phyloP scores from a whole-genome alignment of 2,888 invertebrate species.

The Acanthococcus lagerstroemiae region DNA sequence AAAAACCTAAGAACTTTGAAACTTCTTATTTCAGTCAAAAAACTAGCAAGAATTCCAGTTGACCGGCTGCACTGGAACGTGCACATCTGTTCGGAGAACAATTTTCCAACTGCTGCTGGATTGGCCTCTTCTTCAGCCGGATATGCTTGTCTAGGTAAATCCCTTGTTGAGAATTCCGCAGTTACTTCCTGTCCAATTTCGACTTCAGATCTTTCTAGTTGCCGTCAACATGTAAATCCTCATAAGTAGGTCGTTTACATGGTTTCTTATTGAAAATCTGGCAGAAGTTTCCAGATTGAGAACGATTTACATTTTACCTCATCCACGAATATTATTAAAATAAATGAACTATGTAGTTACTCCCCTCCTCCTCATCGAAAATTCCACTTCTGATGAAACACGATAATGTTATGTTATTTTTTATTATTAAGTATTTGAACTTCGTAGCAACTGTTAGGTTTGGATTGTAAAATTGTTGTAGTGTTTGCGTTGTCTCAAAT shows the following conservation, averaged over 20 bases:
- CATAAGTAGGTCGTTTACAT: too few species aligned
- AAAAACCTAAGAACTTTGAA: neutral
- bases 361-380: too few species aligned
- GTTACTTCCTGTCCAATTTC: neutral
- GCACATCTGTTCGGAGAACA: slow-evolving; percentile 80
- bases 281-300: neutral
- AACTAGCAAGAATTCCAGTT: slow-evolving; percentile 37
- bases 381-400: too few species aligned
- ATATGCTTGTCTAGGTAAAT: slow-evolving; percentile 73
- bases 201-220: neutral
- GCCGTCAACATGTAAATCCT: neutral
- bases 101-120: slow-evolving; percentile 97
- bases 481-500: slow-evolving; percentile 67
- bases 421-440: neutral
- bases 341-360: too few species aligned
- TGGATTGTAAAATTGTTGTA: slow-evolving; percentile 31
- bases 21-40: slow-evolving; percentile 25
- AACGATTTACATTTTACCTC: slow-evolving; percentile 3
- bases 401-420: too few species aligned
- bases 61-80: slow-evolving; percentile 55
- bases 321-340: too few species aligned
- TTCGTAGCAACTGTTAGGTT: neutral
- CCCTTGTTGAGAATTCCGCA: neutral
- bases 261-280: neutral
- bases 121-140: slow-evolving; percentile 97